phyloP scores from a whole-genome alignment of 2,888 invertebrate species.

The Chironomus tentans region DNA sequence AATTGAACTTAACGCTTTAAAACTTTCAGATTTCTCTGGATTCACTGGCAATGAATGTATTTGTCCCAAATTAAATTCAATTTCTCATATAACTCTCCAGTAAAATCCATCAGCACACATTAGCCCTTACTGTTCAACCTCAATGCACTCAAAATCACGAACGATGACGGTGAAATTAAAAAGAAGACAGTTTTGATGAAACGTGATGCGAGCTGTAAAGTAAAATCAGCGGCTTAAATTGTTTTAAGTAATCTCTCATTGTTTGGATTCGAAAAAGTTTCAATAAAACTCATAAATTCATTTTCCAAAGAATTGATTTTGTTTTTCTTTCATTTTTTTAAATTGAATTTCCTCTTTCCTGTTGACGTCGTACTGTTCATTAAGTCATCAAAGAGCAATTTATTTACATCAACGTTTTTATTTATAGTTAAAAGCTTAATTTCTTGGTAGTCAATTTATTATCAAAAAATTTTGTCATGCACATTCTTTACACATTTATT shows the following conservation, averaged over 20 bases:
- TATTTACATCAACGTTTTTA: neutral
- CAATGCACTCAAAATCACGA: neutral
- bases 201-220: neutral
- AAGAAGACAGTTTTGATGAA: neutral
- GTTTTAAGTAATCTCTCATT: neutral
- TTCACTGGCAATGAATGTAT: too few species aligned
- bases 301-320: neutral
- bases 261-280: neutral
- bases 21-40: too few species aligned
- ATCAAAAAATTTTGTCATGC: too few species aligned
- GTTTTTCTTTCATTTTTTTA: neutral
- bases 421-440: neutral
- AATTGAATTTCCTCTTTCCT: conserved; percentile 12
- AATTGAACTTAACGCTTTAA: too few species aligned
- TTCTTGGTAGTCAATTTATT: too few species aligned
- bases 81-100: too few species aligned
- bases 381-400: neutral
- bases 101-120: too few species aligned
- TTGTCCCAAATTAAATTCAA: too few species aligned
- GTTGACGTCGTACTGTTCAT: neutral
- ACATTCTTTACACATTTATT: too few species aligned
- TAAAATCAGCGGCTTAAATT: neutral
- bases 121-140: too few species aligned
- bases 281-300: neutral
- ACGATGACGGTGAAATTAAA: neutral